Evolutionary conservation across 2,888 invertebrate species (phyloP), one percentile per base, ranked within the genome.

Genomic region (Proisotoma minuta): DNA sequence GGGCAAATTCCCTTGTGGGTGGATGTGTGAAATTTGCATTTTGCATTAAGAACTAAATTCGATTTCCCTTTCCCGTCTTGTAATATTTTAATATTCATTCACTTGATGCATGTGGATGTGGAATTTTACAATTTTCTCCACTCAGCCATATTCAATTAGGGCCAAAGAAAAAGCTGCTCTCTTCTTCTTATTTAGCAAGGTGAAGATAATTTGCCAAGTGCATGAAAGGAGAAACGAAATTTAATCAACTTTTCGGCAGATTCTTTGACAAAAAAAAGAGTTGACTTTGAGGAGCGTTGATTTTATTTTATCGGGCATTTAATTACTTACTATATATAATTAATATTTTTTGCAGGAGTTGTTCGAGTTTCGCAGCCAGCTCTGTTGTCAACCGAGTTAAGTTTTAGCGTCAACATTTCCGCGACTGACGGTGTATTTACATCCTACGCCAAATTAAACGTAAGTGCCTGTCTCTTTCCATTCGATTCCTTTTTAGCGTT

Each of bases 391-490:
- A 84, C 86, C 53, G 81, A 83, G 69, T 82, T 84, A 56, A 80
- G 82, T 57, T 85, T 86, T 75, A 79, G 85, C 63, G 82, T 97
- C 63, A 97, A 97, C 81, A 87, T 97, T 29, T 95, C 95, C 1
- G 96, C 93, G 40, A 91, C 91, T 59, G 97, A 98, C 81, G 96
- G 96, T 29, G 91, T 96, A 39, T 95, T 93, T 80, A 93, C 92
- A 5, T 89, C 86, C 70, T 95, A 89, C 79, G 86, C 92, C 1
- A 73, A 77, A 39, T 77, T 82, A 8, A 73, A 74, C 40, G 76
- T 80, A 69, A 70, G 71, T 69, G 29, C 18, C 28, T 24, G 40
- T 39, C 29, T 29, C 23, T n/a, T 52, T 34, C 34, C 34, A 34
- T 34, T 34, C n/a, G n/a, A n/a, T n/a, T n/a, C n/a, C n/a, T n/a